Percentiles rank a stretch among this genome's conserved stretches.
These are phyloP conservation scores for Spheniscus humboldti DNA, from an alignment of 2,797 vertebrate species.

Conservation along the genomic window DNA sequence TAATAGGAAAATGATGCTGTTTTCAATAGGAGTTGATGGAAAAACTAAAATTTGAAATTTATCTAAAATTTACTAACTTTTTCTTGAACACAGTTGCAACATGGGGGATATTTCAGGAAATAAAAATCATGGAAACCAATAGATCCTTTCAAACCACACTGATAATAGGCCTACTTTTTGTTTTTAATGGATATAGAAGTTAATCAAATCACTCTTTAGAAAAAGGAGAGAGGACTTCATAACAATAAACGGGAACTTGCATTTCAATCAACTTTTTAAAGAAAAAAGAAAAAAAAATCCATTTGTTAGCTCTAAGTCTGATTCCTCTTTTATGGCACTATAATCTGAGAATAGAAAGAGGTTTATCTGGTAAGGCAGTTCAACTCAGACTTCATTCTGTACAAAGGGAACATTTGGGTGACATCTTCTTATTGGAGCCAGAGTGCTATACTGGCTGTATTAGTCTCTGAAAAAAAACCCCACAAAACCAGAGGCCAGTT, in stretches of 20 bases:
- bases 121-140: background rate
- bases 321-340: background rate
- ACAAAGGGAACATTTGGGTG: background rate
- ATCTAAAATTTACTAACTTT: background rate
- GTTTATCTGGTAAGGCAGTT: background rate
- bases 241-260: background rate
- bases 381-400: background rate
- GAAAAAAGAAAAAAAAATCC: background rate
- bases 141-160: background rate
- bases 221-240: background rate
- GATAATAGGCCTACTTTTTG: background rate
- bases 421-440: background rate
- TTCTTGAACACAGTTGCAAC: background rate
- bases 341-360: background rate
- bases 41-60: background rate
- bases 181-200: background rate
- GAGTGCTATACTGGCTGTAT: background rate
- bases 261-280: background rate
- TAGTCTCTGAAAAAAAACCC: background rate
- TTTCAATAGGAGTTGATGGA: slow-evolving; percentile 12
- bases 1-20: background rate
- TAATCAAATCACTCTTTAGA: background rate
- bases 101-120: background rate
- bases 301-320: background rate
- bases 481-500: background rate